Percentiles rank a stretch among this genome's conserved stretches.
Evolutionary conservation across 2,113 vertebrate species (phyloP).

Genomic region (Trinectes maculatus): DNA sequence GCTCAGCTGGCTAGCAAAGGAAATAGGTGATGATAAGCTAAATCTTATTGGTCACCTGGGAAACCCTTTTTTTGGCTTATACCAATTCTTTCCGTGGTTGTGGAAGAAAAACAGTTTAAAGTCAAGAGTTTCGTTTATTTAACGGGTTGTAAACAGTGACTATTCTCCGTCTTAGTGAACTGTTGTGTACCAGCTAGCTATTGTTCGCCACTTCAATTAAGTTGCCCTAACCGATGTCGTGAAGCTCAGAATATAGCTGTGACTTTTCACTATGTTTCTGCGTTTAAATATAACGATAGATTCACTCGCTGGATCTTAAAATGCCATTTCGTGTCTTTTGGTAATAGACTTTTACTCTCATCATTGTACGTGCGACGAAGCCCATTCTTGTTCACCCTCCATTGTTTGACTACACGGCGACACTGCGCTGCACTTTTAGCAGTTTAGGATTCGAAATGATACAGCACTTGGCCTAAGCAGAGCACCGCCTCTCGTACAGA

Average conservation of each 20-base stretch:
- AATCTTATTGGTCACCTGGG: neutral
- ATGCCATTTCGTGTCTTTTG: neutral
- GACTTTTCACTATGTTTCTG: neutral
- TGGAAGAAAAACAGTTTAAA: accelerated
- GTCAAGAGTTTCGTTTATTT: too few species aligned
- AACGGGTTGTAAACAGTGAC: neutral
- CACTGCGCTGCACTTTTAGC: constrained; percentile 39
- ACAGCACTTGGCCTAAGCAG: neutral
- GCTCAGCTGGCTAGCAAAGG: constrained; percentile 61
- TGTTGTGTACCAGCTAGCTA: constrained; percentile 61
- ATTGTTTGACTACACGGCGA: constrained; percentile 61
- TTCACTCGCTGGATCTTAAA: neutral
- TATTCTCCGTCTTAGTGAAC: constrained; percentile 9
- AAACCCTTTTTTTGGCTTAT: accelerated
- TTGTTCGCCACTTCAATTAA: constrained; percentile 68
- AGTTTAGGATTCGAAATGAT: constrained; percentile 7
- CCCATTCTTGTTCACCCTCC: constrained; percentile 48
- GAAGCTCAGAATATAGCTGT: neutral
- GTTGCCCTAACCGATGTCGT: constrained; percentile 55
- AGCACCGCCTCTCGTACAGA: neutral
- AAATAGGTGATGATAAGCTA: neutral
- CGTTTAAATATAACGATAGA: neutral
- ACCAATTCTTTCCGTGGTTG: accelerated
- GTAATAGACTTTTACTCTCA: constrained; percentile 3
- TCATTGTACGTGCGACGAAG: constrained; percentile 20